Conservation (phyloP, 2,797 vertebrate species). For the Eutrigla gurnardus region DNA sequence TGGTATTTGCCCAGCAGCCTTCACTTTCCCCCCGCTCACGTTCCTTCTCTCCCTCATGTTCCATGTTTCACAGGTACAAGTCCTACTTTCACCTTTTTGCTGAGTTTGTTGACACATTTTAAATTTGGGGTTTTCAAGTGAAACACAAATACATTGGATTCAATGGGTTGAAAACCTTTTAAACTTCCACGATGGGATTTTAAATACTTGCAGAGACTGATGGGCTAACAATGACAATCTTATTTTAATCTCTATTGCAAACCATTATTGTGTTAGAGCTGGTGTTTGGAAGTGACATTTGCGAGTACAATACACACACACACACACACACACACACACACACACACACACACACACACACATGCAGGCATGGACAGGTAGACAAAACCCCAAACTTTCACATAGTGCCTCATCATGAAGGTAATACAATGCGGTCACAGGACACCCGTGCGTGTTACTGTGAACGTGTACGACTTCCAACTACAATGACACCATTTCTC, state of each 20-base stretch:
- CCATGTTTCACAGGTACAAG: background rate
- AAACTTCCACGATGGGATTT: background rate
- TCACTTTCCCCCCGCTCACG: too few relatives aligned
- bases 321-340: too few relatives aligned
- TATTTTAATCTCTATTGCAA: background rate
- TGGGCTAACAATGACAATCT: background rate
- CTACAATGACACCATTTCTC: constrained; percentile 1
- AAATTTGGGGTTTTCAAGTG: too few relatives aligned
- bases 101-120: too few relatives aligned
- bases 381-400: background rate
- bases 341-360: background rate
- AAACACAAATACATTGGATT: background rate
- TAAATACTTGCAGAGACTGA: background rate
- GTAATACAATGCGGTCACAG: background rate
- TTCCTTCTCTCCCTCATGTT: background rate
- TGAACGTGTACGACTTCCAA: background rate
- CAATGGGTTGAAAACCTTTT: background rate
- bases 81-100: background rate
- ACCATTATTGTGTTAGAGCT: background rate
- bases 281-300: background rate
- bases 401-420: too few relatives aligned
- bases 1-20: too few relatives aligned
- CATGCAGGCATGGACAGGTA: background rate
- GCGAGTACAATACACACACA: background rate
- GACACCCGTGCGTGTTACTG: background rate